Evolutionary conservation across 2,113 vertebrate species (phyloP).

Genomic region (Perca schrenkii): DNA sequence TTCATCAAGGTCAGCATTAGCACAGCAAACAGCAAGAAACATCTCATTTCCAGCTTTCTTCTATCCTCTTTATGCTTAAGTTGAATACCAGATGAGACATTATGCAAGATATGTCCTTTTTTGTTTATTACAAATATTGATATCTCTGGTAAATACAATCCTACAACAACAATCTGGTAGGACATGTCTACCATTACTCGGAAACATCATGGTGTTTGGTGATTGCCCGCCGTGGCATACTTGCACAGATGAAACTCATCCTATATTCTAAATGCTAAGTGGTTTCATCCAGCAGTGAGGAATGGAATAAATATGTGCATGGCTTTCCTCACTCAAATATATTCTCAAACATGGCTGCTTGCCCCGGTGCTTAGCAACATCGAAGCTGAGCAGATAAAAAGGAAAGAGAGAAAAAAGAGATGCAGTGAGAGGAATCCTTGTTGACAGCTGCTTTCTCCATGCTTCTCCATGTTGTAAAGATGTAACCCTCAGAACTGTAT

Average conservation of each 20-base stretch:
- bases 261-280: conserved; percentile 70
- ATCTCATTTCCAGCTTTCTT: not conserved
- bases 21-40: conserved; percentile 14
- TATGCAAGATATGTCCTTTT: not conserved
- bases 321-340: conserved; percentile 81
- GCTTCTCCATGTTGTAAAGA: conserved; percentile 84
- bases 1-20: conserved; percentile 36
- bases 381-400: conserved; percentile 74
- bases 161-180: conserved; percentile 32
- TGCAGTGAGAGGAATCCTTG: conserved; percentile 82
- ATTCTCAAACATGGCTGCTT: conserved; percentile 84
- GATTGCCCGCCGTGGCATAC: conserved; percentile 23
- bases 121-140: conserved; percentile 50
- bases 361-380: conserved; percentile 85
- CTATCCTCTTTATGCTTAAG: not conserved
- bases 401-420: conserved; percentile 16
- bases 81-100: conserved; percentile 1
- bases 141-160: conserved; percentile 23
- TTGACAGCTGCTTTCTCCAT: conserved; percentile 86
- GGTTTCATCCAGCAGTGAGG: conserved; percentile 83
- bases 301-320: conserved; percentile 86
- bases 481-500: conserved; percentile 78
- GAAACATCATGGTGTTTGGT: conserved; percentile 25
- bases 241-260: conserved; percentile 51
- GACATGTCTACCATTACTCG: conserved; percentile 20